These are phyloP conservation scores for Xenopus laevis DNA, from an alignment of 2,113 vertebrate genomes.

Conservation along the genomic window DNA sequence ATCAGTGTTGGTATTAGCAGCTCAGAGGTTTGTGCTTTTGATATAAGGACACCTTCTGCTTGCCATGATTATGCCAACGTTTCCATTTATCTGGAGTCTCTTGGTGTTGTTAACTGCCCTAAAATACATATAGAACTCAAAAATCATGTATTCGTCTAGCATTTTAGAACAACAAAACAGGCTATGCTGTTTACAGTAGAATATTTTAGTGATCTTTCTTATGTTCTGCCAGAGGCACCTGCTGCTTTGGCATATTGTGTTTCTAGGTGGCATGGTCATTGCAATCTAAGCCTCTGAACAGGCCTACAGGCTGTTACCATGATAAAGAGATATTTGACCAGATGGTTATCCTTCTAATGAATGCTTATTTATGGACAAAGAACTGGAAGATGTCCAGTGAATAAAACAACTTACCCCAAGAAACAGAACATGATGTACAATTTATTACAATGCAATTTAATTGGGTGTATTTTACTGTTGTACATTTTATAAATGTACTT, in stretches of 20 bases:
- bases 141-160: no score
- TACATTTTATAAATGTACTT: no score
- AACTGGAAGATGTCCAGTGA: background rate
- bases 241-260: constrained; percentile 6
- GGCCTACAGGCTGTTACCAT: background rate
- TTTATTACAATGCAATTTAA: background rate
- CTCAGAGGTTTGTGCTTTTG: no score
- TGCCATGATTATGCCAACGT: no score
- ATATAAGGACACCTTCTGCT: no score
- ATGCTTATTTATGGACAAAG: constrained; percentile 15
- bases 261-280: constrained; percentile 1
- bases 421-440: constrained; percentile 12
- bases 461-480: background rate
- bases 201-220: background rate
- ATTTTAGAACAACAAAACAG: background rate
- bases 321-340: constrained; percentile 9
- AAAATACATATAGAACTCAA: no score
- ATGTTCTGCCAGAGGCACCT: constrained; percentile 16
- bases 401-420: background rate
- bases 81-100: no score
- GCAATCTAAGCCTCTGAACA: background rate
- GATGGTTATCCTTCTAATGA: constrained; percentile 18
- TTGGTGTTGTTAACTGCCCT: no score
- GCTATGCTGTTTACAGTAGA: background rate
- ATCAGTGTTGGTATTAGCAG: no score